Percentiles rank a stretch among this genome's conserved stretches.
Evolutionary conservation across 2,888 invertebrate genomes (phyloP).

Genomic region (Rugalucina vietnamica): DNA sequence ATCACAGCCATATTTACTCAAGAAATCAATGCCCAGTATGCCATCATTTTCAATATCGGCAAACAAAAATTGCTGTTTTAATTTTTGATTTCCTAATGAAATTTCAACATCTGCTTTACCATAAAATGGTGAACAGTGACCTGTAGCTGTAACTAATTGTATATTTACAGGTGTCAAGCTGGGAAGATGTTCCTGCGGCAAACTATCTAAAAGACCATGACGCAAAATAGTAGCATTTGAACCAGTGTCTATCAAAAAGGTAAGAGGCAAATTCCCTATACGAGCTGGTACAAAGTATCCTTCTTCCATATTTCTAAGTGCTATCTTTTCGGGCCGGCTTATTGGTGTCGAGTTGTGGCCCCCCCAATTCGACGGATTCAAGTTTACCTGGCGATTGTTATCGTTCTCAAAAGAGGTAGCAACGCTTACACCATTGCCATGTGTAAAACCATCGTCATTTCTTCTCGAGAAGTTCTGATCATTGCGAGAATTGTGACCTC

Average conservation of each 20-base stretch:
- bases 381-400: too few relatives aligned
- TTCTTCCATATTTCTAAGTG: background rate
- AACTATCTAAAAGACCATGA: background rate
- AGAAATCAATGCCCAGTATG: too few relatives aligned
- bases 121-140: background rate
- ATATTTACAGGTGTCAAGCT: slow-evolving; percentile 1
- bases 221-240: too few relatives aligned
- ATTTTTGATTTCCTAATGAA: background rate
- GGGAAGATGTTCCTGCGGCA: background rate
- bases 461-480: too few relatives aligned
- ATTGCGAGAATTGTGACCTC: too few relatives aligned
- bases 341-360: background rate
- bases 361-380: background rate
- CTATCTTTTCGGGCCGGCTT: background rate
- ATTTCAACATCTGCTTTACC: background rate
- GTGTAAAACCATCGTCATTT: too few relatives aligned
- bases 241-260: too few relatives aligned
- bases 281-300: slow-evolving; percentile 1
- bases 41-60: too few relatives aligned
- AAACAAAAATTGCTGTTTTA: background rate
- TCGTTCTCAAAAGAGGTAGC: too few relatives aligned
- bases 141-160: background rate
- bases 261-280: too few relatives aligned
- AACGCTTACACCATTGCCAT: too few relatives aligned
- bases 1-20: too few relatives aligned